Evolutionary conservation across 2,888 invertebrate species (phyloP), one percentile per base, ranked within the genome.

Genomic region (Synergus japonicus): DNA sequence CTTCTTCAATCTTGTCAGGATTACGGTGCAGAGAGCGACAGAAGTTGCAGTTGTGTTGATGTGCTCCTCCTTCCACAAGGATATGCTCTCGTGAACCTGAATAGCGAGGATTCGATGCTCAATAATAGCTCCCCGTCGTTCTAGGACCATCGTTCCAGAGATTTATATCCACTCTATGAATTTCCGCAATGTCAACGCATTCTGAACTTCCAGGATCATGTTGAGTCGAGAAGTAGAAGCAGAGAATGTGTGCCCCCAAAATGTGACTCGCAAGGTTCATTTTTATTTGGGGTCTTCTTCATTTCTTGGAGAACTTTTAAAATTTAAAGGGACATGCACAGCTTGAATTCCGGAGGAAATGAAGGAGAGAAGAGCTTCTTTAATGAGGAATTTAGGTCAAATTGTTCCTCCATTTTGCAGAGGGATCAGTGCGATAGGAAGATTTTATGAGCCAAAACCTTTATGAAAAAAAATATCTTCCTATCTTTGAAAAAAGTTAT

Each of bases 61-160:
- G 78, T 80, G 83, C 86, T 84, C 84, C 84, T 85, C 84, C 84
- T 83, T 85, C 85, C 81, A 79, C 82, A 77, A 79, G 81, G 88
- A 88, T 86, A 90, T 89, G 90, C 90, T 90, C 88, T 89, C 88
- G 88, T 90, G 89, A 88, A 89, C 88, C 85, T 91, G 90, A 91
- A 91, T 91, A 90, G 89, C 86, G 80, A 85, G 79, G 83, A 81
- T 84, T 83, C 87, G 87, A 84, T 81, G 82, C 84, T 86, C 87
- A 87, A 87, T 87, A 85, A 86, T 81, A 79, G 84, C 84, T 84
- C 83, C 86, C 85, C 85, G 85, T 69, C 83, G 86, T 86, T 86
- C 86, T 85, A 85, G 82, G 85, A 86, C 87, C 85, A 76, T 76
- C 76, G 43, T 60, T 44, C 13, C 13, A 63, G 22, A 63, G 63